A percentile compares a stretch with the other conserved stretches of the same genome.
Evolutionary conservation across 1,140 invertebrate genomes (phyloP).

Genomic region (Camponotus pennsylvanicus): DNA sequence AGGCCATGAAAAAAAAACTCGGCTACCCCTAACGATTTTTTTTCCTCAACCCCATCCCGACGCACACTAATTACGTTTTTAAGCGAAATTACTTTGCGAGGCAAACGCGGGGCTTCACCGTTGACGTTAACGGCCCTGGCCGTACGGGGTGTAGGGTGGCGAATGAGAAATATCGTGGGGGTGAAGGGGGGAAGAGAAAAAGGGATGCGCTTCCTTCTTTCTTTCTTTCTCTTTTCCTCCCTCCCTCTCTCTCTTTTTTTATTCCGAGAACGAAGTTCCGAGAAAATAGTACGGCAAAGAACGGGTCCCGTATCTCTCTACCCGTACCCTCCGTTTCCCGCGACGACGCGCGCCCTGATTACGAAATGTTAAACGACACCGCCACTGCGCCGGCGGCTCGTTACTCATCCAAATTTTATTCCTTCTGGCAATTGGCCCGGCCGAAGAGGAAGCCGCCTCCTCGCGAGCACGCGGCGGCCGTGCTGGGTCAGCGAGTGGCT

Average conservation of each 20-base stretch:
- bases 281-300: slow-evolving; percentile 47
- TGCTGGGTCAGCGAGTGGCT: slow-evolving; percentile 68
- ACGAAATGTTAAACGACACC: slow-evolving; percentile 77
- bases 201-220: slow-evolving; percentile 12
- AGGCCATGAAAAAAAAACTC: slow-evolving; percentile 76
- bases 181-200: neutral
- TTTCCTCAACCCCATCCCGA: slow-evolving; percentile 83
- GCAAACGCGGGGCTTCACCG: slow-evolving; percentile 37
- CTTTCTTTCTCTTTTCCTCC: neutral
- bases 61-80: slow-evolving; percentile 86
- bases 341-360: slow-evolving; percentile 65
- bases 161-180: slow-evolving; percentile 75
- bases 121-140: slow-evolving; percentile 58
- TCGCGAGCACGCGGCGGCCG: neutral
- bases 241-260: slow-evolving; percentile 46
- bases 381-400: slow-evolving; percentile 51
- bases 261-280: slow-evolving; percentile 57
- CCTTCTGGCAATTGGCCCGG: slow-evolving; percentile 67
- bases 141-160: slow-evolving; percentile 47
- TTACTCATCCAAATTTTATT: slow-evolving; percentile 77
- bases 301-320: slow-evolving; percentile 54
- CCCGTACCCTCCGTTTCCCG: slow-evolving; percentile 42
- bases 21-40: slow-evolving; percentile 84
- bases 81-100: slow-evolving; percentile 80
- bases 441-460: neutral